These are phyloP conservation scores for Paradisaea rubra DNA, from an alignment of 2,113 vertebrate species.

Conservation along the genomic window DNA sequence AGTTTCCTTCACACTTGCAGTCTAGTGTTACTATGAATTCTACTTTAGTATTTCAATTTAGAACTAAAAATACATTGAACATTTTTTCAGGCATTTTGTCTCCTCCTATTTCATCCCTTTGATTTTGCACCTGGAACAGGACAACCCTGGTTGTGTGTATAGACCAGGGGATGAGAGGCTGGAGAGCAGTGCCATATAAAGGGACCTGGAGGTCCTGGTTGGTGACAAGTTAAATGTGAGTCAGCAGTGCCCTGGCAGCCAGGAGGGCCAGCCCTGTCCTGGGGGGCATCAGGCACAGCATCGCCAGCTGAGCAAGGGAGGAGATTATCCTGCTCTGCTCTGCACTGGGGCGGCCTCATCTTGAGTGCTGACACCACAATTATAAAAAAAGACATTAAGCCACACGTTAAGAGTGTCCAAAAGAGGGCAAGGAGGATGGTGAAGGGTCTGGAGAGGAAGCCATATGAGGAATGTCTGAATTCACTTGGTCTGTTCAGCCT, in stretches of 20 bases:
- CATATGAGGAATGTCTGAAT: fast-evolving
- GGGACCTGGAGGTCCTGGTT: neutral
- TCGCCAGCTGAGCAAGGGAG: fast-evolving
- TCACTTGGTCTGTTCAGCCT: neutral
- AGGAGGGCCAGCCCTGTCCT: fast-evolving
- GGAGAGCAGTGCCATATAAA: neutral
- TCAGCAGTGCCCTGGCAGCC: neutral
- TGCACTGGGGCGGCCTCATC: fast-evolving
- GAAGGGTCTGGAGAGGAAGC: neutral
- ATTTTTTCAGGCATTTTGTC: neutral
- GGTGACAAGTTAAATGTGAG: neutral
- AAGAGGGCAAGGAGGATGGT: neutral
- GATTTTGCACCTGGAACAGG: neutral
- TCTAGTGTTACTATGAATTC: neutral
- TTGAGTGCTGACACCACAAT: fast-evolving
- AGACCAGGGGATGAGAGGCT: neutral
- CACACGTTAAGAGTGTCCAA: neutral
- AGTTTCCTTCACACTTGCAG: neutral
- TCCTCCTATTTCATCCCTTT: neutral
- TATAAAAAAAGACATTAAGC: too few species aligned
- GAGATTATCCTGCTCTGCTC: neutral
- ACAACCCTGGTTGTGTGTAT: neutral
- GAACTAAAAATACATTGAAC: neutral
- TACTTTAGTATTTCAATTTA: neutral
- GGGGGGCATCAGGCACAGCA: neutral